Conservation (phyloP, 2,888 invertebrate species). For the Nemoura dubitans region DNA sequence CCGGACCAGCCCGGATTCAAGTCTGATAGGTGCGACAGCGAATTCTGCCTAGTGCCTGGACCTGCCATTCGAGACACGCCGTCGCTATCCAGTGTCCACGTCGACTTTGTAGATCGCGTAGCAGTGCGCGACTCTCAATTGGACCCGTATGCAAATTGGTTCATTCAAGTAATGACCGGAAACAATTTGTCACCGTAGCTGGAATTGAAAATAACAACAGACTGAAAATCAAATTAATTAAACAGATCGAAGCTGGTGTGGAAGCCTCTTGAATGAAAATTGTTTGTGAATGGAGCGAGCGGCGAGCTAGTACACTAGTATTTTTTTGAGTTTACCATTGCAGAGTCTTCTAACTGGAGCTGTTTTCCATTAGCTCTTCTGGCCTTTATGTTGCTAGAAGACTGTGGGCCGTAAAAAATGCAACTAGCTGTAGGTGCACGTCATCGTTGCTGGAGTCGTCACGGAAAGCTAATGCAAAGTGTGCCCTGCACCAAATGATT, state of each 20-base stretch:
- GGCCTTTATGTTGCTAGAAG: too few relatives aligned
- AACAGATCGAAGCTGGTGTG: not conserved
- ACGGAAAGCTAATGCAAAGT: not conserved
- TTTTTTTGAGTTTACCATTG: too few relatives aligned
- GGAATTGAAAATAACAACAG: not conserved
- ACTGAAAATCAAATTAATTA: not conserved
- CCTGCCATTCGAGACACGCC: too few relatives aligned
- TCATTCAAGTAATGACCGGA: not conserved
- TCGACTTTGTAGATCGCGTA: not conserved
- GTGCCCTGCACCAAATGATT: not conserved
- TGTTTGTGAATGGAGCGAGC: not conserved
- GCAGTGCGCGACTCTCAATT: not conserved
- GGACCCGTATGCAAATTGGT: not conserved
- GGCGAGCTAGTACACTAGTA: too few relatives aligned
- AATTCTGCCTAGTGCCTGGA: too few relatives aligned
- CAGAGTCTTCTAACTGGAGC: too few relatives aligned
- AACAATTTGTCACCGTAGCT: not conserved
- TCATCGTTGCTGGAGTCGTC: not conserved
- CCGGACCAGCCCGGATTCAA: not conserved
- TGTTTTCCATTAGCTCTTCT: too few relatives aligned
- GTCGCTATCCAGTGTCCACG: too few relatives aligned
- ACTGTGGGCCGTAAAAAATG: too few relatives aligned
- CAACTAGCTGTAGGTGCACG: too few relatives aligned
- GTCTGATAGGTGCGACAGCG: not conserved
- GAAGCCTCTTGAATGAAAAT: not conserved